phyloP scores from a whole-genome alignment of 2,113 vertebrate genomes.

The Camelus bactrianus region DNA sequence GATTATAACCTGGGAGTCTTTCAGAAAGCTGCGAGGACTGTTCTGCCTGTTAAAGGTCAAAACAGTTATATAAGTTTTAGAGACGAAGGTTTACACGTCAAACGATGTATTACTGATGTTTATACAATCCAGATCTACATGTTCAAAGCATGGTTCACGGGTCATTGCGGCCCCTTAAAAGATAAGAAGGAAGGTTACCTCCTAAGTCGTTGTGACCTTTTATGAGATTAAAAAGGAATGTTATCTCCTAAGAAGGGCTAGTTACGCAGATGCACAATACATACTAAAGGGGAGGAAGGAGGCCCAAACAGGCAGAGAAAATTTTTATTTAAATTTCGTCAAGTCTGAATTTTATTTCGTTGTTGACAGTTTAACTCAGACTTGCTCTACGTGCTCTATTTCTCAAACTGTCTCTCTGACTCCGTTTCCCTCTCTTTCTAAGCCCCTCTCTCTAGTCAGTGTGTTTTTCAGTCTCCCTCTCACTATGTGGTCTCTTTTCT shows the following conservation, averaged over 20 bases:
- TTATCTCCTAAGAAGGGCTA: not conserved
- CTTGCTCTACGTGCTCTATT: not conserved
- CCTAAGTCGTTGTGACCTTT: too few species aligned
- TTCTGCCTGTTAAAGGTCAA: too few species aligned
- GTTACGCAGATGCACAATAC: not conserved
- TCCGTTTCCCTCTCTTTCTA: not conserved
- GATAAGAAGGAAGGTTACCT: too few species aligned
- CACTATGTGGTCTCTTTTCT: not conserved
- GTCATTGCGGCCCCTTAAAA: too few species aligned
- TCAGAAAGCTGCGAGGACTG: too few species aligned
- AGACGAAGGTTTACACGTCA: too few species aligned
- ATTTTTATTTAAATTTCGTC: not conserved
- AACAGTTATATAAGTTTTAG: too few species aligned
- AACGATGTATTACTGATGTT: too few species aligned
- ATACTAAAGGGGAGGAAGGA: not conserved
- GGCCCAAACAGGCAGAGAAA: not conserved
- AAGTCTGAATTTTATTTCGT: not conserved
- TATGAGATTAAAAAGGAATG: not conserved
- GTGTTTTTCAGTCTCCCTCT: not conserved
- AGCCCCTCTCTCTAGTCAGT: not conserved
- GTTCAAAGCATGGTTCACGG: too few species aligned
- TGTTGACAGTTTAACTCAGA: not conserved
- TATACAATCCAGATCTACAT: too few species aligned
- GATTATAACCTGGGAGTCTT: too few species aligned
- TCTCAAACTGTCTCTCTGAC: not conserved